Conservation (phyloP, 2,797 vertebrate species). For the Myioborus melanocephalus region DNA sequence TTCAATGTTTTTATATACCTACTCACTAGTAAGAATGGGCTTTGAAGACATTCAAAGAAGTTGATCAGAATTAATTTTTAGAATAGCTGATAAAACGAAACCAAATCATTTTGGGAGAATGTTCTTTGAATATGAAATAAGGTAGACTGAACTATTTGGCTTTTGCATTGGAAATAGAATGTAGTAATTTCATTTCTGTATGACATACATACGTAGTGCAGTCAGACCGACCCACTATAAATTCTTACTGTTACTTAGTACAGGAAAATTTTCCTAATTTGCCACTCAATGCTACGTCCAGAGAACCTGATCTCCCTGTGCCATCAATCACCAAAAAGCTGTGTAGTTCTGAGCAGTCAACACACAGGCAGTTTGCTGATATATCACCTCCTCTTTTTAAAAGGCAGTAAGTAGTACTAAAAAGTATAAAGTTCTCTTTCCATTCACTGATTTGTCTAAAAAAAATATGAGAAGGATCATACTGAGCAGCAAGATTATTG, state of each 20-base stretch:
- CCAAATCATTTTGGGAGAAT: background rate
- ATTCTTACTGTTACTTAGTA: background rate
- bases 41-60: background rate
- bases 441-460: background rate
- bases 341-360: background rate
- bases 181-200: background rate
- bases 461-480: background rate
- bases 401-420: background rate
- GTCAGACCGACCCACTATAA: background rate
- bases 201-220: background rate
- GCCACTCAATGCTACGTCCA: accelerated
- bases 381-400: background rate
- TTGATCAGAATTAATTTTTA: background rate
- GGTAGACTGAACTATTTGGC: background rate
- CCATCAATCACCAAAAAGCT: background rate
- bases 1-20: background rate
- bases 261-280: background rate
- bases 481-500: background rate
- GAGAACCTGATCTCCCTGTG: background rate
- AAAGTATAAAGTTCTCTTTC: background rate
- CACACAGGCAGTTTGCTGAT: background rate
- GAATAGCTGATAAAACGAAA: background rate
- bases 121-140: background rate
- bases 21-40: background rate
- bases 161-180: background rate